Evolutionary conservation across 2,888 invertebrate genomes (phyloP).

Genomic region (Chrysomela aeneicollis): DNA sequence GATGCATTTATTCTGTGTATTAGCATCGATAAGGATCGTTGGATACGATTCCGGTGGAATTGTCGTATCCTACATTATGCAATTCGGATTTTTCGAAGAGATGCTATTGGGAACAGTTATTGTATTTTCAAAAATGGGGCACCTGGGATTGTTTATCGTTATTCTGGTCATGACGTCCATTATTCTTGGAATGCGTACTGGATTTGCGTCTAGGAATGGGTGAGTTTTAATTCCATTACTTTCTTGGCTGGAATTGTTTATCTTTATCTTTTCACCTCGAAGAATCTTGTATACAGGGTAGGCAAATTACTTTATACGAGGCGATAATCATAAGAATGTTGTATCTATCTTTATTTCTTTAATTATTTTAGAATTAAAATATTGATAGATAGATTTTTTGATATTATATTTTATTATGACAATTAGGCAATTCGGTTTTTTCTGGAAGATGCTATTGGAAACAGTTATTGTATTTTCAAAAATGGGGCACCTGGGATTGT

Average conservation of each 20-base stretch:
- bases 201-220: not conserved
- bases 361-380: conserved; percentile 24
- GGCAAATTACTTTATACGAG: conserved; percentile 16
- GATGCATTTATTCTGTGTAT: conserved; percentile 28
- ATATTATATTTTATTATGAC: not conserved
- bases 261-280: too few species aligned
- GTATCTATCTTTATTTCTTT: conserved; percentile 28
- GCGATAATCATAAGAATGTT: conserved; percentile 27
- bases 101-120: not conserved
- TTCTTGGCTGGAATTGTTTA: too few species aligned
- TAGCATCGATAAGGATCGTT: conserved; percentile 22
- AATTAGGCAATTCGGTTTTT: not conserved
- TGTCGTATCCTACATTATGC: not conserved
- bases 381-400: not conserved
- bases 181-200: not conserved
- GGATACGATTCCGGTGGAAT: conserved; percentile 4
- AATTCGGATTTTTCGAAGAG: not conserved
- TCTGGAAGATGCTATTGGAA: not conserved
- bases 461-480: not conserved
- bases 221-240: too few species aligned
- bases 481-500: not conserved
- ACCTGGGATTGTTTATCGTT: not conserved
- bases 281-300: too few species aligned
- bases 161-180: not conserved
- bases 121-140: not conserved